Evolutionary conservation across 2,113 vertebrate genomes (phyloP), one percentile per base, ranked within the genome.

Genomic region (Xyrauchen texanus): DNA sequence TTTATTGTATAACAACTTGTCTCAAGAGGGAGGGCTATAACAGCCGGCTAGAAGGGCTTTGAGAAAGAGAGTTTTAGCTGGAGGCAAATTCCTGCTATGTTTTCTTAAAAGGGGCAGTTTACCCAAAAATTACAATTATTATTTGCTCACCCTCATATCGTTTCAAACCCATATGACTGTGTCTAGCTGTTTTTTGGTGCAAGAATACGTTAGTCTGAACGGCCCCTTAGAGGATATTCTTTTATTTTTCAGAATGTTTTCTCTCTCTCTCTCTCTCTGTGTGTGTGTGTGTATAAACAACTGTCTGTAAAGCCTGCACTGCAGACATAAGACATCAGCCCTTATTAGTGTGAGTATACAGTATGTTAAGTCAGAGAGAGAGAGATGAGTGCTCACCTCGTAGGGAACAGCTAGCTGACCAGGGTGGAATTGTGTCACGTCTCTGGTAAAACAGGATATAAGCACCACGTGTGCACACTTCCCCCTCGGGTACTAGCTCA

Each of bases 391-490:
- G 85, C 91, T 79, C 64, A 98, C 97, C 97, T 82, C 91, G 90
- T 85, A 91, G 52, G 0, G 94, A 94, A 83, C 92, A 94, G 83
- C 93, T 91, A 47, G 94, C 95, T 0, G 95, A 95, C 95, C 96
- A 95, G 0, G 86, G 75, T 0, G 95, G 96, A 80, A 94, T 94
- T 77, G 93, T 90, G 69, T 94, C 90, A 51, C 94, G 91, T 75
- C 95, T 94, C 91, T 99, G 97, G 84, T 98, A 99, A 88, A 98
- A 99, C 6, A 99, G 94, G 85, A 98, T 98, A 88, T 98, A 98
- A 72, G 96, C 97, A 0, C 94, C 95, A 6, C 94, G 93, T 13
- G 96, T 97, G 81, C 92, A 94, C 85, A 98, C 92, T 62, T 96
- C 95, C 0, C 90, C 93, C 81, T 98, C 95, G 0, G 76, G 91